Percentiles rank a stretch among this genome's conserved stretches.
phyloP scores from a whole-genome alignment of 1,140 invertebrate species.

The Aphis craccivora region DNA sequence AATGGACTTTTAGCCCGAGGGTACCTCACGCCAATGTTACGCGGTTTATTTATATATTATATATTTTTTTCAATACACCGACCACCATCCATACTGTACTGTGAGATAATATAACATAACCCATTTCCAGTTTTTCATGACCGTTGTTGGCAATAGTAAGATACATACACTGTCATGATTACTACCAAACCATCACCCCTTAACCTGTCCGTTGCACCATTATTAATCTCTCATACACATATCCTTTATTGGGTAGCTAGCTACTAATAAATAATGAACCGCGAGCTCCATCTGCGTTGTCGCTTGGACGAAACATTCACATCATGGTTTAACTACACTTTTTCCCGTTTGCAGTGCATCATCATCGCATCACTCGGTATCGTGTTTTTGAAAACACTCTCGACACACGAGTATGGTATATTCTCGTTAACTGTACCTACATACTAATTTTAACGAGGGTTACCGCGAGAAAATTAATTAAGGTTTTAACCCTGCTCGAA shows the following conservation, averaged over 20 bases:
- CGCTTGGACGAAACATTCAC: background rate
- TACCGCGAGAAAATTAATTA: conserved; percentile 38
- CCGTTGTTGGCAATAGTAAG: background rate
- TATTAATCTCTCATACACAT: background rate
- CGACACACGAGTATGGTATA: background rate
- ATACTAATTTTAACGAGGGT: conserved; percentile 24
- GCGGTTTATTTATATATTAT: background rate
- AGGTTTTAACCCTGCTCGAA: background rate
- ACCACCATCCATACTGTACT: background rate
- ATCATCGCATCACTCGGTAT: background rate
- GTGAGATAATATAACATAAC: background rate
- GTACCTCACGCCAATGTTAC: background rate
- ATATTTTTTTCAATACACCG: background rate
- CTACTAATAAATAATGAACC: background rate
- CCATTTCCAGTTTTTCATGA: background rate
- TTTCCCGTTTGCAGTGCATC: background rate
- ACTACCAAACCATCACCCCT: background rate
- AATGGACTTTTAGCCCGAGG: conserved; percentile 13
- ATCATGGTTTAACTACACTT: background rate
- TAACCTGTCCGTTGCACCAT: too few relatives aligned
- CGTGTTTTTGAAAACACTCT: background rate
- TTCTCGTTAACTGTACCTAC: background rate
- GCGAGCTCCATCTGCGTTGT: too few relatives aligned
- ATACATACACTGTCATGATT: background rate
- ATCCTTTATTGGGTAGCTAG: background rate